Evolutionary conservation across 2,113 vertebrate species (phyloP).

Genomic region (Callocephalon fimbriatum): DNA sequence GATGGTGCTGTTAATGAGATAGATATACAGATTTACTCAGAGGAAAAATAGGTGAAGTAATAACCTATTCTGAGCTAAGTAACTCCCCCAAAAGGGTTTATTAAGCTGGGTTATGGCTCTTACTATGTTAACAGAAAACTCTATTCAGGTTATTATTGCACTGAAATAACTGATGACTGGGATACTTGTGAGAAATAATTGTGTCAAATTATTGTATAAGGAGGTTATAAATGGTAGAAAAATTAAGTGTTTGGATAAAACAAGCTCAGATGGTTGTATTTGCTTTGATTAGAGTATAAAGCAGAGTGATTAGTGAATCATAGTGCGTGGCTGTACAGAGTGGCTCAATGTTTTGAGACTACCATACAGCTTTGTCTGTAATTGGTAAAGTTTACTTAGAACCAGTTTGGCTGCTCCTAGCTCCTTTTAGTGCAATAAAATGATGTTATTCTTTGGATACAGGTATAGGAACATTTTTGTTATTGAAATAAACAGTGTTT

Average conservation of each 20-base stretch:
- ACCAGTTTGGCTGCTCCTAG: neutral
- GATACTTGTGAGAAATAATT: slow-evolving; percentile 1
- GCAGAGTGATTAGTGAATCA: neutral
- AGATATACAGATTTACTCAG: neutral
- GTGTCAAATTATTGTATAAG: neutral
- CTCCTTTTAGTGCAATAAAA: neutral
- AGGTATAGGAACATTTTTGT: neutral
- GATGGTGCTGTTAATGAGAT: neutral
- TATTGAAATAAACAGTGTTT: neutral
- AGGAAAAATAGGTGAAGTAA: neutral
- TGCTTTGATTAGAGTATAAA: slow-evolving; percentile 3
- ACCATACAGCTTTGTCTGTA: neutral
- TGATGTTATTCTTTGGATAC: neutral
- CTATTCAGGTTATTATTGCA: neutral
- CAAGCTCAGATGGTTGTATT: neutral
- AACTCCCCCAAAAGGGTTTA: neutral
- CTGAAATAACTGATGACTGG: neutral
- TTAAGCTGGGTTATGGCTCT: neutral
- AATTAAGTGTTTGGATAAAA: slow-evolving; percentile 14
- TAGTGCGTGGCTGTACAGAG: neutral
- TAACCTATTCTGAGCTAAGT: neutral
- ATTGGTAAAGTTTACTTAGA: neutral
- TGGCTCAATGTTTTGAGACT: neutral
- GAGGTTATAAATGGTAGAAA: neutral
- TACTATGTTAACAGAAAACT: neutral